Percentiles rank a stretch among this genome's conserved stretches.
Conservation (phyloP, 1,140 invertebrate genomes). For the Babylonia areolata region DNA sequence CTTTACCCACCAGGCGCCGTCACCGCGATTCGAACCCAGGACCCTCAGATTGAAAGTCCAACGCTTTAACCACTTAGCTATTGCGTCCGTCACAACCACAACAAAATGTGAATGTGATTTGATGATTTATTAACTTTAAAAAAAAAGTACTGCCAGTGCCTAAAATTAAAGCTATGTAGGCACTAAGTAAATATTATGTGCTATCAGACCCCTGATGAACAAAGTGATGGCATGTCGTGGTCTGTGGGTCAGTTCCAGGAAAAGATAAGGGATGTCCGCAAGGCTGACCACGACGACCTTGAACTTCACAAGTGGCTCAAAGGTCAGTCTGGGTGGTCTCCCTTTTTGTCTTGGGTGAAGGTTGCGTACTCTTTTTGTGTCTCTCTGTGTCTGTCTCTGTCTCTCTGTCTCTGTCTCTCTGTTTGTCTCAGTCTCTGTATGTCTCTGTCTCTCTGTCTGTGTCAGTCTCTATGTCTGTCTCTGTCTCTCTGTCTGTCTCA, state of each 20-base stretch:
- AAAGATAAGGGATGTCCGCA: slow-evolving; percentile 45
- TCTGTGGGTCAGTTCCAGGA: slow-evolving; percentile 43
- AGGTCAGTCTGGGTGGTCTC: slow-evolving; percentile 39
- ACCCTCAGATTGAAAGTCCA: no score
- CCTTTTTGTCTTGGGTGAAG: no score
- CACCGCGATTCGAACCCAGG: no score
- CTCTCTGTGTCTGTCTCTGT: neutral
- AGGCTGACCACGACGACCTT: slow-evolving; percentile 47
- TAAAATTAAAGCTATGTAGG: neutral
- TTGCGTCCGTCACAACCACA: no score
- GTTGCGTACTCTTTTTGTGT: no score
- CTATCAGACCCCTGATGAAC: neutral
- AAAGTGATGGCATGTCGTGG: no score
- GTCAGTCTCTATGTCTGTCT: neutral
- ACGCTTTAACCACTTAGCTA: no score
- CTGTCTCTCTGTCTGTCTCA: neutral
- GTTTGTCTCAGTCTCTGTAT: neutral
- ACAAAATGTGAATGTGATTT: no score
- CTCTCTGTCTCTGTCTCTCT: neutral
- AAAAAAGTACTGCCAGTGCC: no score
- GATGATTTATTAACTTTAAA: no score
- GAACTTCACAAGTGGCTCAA: slow-evolving; percentile 60
- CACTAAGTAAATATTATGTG: neutral
- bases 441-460: neutral
- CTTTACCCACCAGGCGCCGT: no score